phyloP scores from a whole-genome alignment of 2,888 invertebrate species.

The Busseola fusca region DNA sequence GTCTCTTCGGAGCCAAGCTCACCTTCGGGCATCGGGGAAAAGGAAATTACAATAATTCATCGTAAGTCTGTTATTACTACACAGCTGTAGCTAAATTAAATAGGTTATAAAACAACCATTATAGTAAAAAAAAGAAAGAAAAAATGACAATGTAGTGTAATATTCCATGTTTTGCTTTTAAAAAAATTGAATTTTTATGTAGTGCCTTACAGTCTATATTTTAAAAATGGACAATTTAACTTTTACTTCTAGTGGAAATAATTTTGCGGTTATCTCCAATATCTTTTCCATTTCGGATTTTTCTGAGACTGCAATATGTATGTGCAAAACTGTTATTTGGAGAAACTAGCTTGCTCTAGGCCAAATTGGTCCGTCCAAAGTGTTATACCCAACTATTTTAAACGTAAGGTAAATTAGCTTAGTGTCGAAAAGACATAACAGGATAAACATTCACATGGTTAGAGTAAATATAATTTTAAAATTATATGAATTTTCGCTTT shows the following conservation, averaged over 20 bases:
- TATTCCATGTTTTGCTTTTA: conserved; percentile 40
- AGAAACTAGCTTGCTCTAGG: conserved; percentile 18
- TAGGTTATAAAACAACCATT: not conserved
- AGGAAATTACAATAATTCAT: conserved; percentile 92
- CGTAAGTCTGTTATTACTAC: conserved; percentile 96
- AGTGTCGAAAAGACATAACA: not conserved
- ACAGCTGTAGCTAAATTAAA: conserved; percentile 87
- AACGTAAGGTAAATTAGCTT: conserved; percentile 23
- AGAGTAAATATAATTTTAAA: not conserved
- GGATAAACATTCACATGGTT: conserved; percentile 22
- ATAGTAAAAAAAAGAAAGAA: conserved; percentile 11
- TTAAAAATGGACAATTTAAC: conserved; percentile 10
- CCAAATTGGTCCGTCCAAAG: conserved; percentile 35
- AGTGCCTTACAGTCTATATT: conserved; percentile 60
- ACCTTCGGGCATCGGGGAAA: conserved; percentile 90
- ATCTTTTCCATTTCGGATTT: not conserved
- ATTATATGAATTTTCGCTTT: conserved; percentile 74
- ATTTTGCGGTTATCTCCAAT: conserved; percentile 21
- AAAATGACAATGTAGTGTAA: conserved; percentile 33
- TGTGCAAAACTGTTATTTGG: conserved; percentile 4
- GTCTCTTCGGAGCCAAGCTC: conserved; percentile 93
- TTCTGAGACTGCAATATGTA: not conserved
- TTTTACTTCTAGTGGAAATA: conserved; percentile 20
- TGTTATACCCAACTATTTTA: conserved; percentile 25
- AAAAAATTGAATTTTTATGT: conserved; percentile 34